Evolutionary conservation across 2,888 invertebrate genomes (phyloP), one percentile per base, ranked within the genome.

Genomic region (Metopia argyrocephala): DNA sequence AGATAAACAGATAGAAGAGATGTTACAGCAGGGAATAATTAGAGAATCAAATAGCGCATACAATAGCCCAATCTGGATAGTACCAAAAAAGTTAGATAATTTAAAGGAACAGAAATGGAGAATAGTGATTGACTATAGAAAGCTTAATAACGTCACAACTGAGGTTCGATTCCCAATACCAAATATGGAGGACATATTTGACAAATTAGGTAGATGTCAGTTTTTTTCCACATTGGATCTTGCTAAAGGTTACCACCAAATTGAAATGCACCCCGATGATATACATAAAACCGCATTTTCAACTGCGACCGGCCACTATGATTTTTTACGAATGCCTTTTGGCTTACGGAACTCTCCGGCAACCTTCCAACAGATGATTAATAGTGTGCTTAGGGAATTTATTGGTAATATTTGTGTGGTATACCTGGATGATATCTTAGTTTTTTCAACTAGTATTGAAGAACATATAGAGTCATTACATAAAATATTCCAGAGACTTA

Each of bases 291-390:
- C 87, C 1, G 86, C 86, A 5, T 87, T 89, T 78, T 83, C 78
- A 1, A 85, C 85, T 20, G 62, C 81, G 28, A 52, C 71, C 18
- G 88, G 88, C 2, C 85, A 87, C 18, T 88, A 82, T 45, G 86
- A 89, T 82, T 87, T 83, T 71, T 48, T 71, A 21, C 73, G 86
- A 2, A 86, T 90, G 86, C 85, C 85, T 0, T 86, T 87, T 66
- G 88, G 87, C 0, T 74, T 88, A 3, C 82, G 83, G 48, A 87
- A 85, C 54, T 83, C 85, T 0, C 87, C 88, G 2, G 82, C 84
- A 0, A 87, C 87, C 0, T 90, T 90, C 76, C 87, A 87, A 78
- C 18, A 89, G 4, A 48, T 85, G 9, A 88, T 88, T 83, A 85
- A 87, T 74, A 80, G 83, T 46, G 83, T 86, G 1, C 69, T 90